Conservation (phyloP, 1,140 invertebrate genomes). For the Monochamus saltuarius region DNA sequence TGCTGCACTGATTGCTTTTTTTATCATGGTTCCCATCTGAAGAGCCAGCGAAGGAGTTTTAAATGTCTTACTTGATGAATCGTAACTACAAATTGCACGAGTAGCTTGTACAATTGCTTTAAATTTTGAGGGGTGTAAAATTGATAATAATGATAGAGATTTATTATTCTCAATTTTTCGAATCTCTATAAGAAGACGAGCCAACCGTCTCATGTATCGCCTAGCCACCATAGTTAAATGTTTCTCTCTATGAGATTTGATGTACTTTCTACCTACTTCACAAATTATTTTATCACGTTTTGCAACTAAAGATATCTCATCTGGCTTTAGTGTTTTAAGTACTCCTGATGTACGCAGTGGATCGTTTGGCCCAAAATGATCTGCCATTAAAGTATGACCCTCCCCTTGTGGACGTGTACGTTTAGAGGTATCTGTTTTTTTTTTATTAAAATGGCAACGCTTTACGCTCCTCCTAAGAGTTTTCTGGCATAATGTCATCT, state of each 20-base stretch:
- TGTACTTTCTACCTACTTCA: constrained; percentile 30
- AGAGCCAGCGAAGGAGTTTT: constrained; percentile 17
- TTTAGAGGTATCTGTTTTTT: background rate
- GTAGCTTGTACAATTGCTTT: constrained; percentile 22
- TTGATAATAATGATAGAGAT: constrained; percentile 6
- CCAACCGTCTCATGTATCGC: constrained; percentile 32
- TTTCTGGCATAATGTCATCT: constrained; percentile 10
- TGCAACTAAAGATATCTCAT: constrained; percentile 30
- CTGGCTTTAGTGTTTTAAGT: constrained; percentile 23
- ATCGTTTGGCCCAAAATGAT: constrained; percentile 22
- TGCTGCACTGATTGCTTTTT: constrained; percentile 8
- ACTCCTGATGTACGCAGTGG: constrained; percentile 12
- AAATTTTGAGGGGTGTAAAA: constrained; percentile 18
- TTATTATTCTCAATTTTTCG: constrained; percentile 13
- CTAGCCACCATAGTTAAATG: constrained; percentile 33
- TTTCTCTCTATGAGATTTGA: constrained; percentile 29
- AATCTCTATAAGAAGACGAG: constrained; percentile 25
- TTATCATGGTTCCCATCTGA: constrained; percentile 19
- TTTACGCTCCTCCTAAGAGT: constrained; percentile 8
- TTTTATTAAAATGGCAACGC: constrained; percentile 6
- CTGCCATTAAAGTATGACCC: constrained; percentile 16
- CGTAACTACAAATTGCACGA: constrained; percentile 6
- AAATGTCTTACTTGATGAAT: background rate
- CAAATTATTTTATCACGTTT: constrained; percentile 35
- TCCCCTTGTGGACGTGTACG: constrained; percentile 9